Base-by-base conservation (phyloP, 2,888 invertebrate species). In the Taenaris catops region DNA sequence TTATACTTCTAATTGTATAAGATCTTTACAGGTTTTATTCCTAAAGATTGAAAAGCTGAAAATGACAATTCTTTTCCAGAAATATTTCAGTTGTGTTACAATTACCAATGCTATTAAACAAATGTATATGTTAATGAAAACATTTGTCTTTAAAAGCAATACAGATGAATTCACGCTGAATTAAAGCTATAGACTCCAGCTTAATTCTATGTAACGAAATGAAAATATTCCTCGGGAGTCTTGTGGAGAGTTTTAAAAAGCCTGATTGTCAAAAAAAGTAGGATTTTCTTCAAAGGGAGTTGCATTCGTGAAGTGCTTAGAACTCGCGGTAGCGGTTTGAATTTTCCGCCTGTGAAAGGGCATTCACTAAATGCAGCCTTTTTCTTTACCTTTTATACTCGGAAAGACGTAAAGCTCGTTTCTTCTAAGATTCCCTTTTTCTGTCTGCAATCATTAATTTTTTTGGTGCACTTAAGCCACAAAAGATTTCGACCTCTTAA, bases 291-390 rank as follows among this genome's bases (percentile, higher is more conserved):
- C 71, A 51, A 53, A 55, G 49, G 48, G 53, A 55, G 53, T 52
- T 51, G 54, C 54, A 53, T 55, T 55, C 50, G 57, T 44, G 51
- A 46, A 55, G 53, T 51, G 51, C 50, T 51, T 75, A 49, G 54
- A 54, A 80, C 78, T 68, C 62, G 63, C 47, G 50, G 64, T 70
- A 58, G 63, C 64, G 74, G 72, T 73, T 65, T 73, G 78, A 75
- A 75, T 74, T 73, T 66, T 49, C 60, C 67, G 63, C 58, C 64
- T 66, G 71, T 73, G 66, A 81, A 83, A 83, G 75, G 65, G 74
- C 70, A 83, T 86, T 86, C 84, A 83, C 78, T 76, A 83, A 84
- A 71, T 72, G 75, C 79, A 76, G 73, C 73, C 67, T 70, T 66
- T 74, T 76, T 74, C 71, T 74, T 68, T 74, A 69, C 70, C 74